Percentiles rank a stretch among this genome's conserved stretches.
These are phyloP conservation scores for Drosophila anceps DNA, from an alignment of 2,888 invertebrate species.

Conservation along the genomic window DNA sequence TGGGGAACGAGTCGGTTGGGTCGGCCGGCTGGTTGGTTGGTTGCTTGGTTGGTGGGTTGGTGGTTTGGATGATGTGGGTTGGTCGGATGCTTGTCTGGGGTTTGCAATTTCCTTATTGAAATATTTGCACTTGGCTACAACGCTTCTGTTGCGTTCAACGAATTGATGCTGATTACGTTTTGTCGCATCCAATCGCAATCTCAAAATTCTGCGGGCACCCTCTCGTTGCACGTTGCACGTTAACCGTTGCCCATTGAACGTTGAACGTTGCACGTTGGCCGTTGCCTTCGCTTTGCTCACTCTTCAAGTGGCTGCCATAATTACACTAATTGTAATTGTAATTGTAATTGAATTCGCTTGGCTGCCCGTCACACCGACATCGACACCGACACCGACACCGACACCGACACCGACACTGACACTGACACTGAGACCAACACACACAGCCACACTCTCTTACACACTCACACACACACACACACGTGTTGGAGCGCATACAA, in stretches of 20 bases:
- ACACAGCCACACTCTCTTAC: slow-evolving; percentile 7
- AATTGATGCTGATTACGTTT: slow-evolving; percentile 32
- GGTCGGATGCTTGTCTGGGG: slow-evolving; percentile 30
- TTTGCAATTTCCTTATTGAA: slow-evolving; percentile 64
- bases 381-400: slow-evolving; percentile 20
- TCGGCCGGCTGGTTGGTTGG: not conserved
- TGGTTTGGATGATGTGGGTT: not conserved
- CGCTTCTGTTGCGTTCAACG: slow-evolving; percentile 35
- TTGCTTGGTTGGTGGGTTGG: not conserved
- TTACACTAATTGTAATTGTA: slow-evolving; percentile 73
- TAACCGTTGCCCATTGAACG: slow-evolving; percentile 26
- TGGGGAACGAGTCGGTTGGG: slow-evolving; percentile 15
- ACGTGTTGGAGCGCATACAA: slow-evolving; percentile 11
- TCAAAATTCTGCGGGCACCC: slow-evolving; percentile 68
- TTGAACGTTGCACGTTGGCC: slow-evolving; percentile 11
- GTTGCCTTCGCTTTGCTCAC: slow-evolving; percentile 18
- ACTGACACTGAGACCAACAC: slow-evolving; percentile 12
- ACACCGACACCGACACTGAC: slow-evolving; percentile 16
- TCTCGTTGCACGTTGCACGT: slow-evolving; percentile 42
- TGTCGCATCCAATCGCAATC: slow-evolving; percentile 29
- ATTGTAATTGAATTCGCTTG: slow-evolving; percentile 78
- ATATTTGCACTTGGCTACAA: slow-evolving; percentile 54
- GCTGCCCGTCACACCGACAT: slow-evolving; percentile 51
- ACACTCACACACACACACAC: slow-evolving; percentile 5
- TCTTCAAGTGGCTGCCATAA: slow-evolving; percentile 73